Conservation (phyloP, 35 echinoderm and acorn worm species). For the Lytechinus pictus region DNA sequence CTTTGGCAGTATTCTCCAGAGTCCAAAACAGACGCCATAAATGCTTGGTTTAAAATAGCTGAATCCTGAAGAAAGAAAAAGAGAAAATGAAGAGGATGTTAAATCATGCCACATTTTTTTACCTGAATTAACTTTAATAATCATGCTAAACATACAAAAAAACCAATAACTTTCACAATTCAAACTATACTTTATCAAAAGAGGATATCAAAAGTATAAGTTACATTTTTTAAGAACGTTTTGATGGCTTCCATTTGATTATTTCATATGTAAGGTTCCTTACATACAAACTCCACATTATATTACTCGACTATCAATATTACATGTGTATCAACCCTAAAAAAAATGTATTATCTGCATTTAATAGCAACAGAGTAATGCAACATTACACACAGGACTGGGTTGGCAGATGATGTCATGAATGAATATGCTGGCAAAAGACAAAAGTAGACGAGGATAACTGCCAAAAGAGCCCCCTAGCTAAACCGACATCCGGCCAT, state of each 20-base stretch:
- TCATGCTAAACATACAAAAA: no score
- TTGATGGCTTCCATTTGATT: no score
- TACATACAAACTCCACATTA: no score
- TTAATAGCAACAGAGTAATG: not conserved
- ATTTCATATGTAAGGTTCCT: no score
- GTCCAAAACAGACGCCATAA: conserved; percentile 84
- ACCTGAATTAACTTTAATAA: no score
- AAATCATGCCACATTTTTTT: not conserved
- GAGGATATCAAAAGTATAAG: no score
- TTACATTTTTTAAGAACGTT: no score
- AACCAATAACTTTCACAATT: no score
- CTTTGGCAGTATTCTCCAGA: conserved; percentile 87
- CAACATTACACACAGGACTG: not conserved
- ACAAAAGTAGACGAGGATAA: not conserved
- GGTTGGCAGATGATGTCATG: not conserved
- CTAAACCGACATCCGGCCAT: not conserved
- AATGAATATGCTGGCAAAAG: not conserved
- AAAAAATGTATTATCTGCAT: no score
- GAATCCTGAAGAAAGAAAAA: conserved; percentile 34
- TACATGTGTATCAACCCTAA: no score
- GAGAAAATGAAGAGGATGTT: not conserved
- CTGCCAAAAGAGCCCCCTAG: not conserved
- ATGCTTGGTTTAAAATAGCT: conserved; percentile 41
- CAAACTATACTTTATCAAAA: no score
- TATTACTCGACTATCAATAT: no score